Evolutionary conservation across 2,797 vertebrate genomes (phyloP), one percentile per base, ranked within the genome.

Genomic region (Halcyon leucocephala): DNA sequence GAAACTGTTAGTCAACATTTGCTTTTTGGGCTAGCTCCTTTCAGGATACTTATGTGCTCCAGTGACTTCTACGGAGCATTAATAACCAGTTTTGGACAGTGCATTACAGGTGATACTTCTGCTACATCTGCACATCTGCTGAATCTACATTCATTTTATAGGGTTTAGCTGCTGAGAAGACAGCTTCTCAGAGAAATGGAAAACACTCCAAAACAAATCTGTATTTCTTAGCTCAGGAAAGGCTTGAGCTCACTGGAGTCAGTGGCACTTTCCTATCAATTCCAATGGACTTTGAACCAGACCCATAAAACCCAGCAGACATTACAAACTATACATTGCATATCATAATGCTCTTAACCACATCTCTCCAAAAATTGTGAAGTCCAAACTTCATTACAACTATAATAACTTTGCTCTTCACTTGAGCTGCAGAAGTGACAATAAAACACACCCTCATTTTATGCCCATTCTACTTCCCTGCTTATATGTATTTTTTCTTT

Each of bases 1-100:
- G 86, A 90, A 96, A 90, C 62, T 79, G 17, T 95, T 92, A 82
- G 62, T 86, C 77, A 91, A 25, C 28, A 3, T 84, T 52, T 93
- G 46, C 26, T 78, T 94, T 88, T 65, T 35, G 88, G 85, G 54
- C 25, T 69, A 86, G 42, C n/a, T 88, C 39, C 70, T 92, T 88
- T 51, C 1, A 0, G 57, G 44, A 35, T 20, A n/a, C 19, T 10
- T 25, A 46, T 13, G 44, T 49, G 21, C 31, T 87, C 15, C 19
- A 1, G 0, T 54, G 54, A 31, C 51, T 70, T 64, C 51, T 60
- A 46, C 2, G 52, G 35, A 71, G 24, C 28, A 60, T 52, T 60
- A 69, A 54, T 7, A 49, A 14, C 12, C 57, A 31, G 8, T 15
- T 31, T 0, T 42, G 41, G 39, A 54, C 62, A 83, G 28, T 31